Evolutionary conservation across 2,113 vertebrate species (phyloP).

Genomic region (Paracanthobrama guichenoti): DNA sequence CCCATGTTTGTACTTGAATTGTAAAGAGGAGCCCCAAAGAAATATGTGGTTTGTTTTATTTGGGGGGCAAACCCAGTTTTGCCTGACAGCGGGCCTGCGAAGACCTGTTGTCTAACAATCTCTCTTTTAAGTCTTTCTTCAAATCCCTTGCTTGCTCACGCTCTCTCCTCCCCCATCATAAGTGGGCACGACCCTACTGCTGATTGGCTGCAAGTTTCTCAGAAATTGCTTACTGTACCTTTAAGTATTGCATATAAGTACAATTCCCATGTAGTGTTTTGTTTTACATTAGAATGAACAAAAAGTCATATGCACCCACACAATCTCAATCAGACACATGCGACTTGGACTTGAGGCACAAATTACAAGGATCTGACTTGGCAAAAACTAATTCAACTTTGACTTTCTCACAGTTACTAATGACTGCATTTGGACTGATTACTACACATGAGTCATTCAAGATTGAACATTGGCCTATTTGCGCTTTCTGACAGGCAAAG

Average conservation of each 20-base stretch:
- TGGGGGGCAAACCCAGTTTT: too few relatives aligned
- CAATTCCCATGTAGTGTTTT: background rate
- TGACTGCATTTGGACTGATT: background rate
- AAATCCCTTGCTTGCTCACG: too few relatives aligned
- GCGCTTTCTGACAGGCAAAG: background rate
- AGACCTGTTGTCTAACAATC: too few relatives aligned
- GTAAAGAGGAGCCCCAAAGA: too few relatives aligned
- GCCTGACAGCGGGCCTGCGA: too few relatives aligned
- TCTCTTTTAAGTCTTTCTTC: too few relatives aligned
- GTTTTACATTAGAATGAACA: background rate
- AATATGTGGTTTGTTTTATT: too few relatives aligned
- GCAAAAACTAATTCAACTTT: background rate
- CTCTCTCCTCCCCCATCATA: too few relatives aligned
- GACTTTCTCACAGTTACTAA: background rate
- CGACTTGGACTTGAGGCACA: background rate
- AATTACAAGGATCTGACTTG: slow-evolving; percentile 9
- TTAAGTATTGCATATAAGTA: background rate
- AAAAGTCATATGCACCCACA: background rate
- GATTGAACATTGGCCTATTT: background rate
- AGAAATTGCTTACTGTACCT: too few relatives aligned
- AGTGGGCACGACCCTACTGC: too few relatives aligned
- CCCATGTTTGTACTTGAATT: too few relatives aligned
- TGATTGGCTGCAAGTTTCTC: too few relatives aligned
- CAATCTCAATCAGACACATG: background rate
- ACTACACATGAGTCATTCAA: slow-evolving; percentile 18